These are phyloP conservation scores for Momotus momota DNA, from an alignment of 2,797 vertebrate genomes.

Conservation along the genomic window DNA sequence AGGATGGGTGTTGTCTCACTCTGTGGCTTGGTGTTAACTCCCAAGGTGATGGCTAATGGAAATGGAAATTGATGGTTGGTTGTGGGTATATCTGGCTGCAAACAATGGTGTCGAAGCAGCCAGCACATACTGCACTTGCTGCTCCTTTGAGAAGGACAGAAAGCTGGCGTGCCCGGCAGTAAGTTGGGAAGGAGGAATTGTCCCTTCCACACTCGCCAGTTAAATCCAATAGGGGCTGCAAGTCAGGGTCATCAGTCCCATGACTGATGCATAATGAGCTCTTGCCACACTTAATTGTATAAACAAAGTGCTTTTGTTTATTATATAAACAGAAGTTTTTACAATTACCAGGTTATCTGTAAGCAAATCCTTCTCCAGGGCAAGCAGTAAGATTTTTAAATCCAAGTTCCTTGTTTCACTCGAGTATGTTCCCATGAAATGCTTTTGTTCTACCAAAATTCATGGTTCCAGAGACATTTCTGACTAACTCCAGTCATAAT, in stretches of 20 bases:
- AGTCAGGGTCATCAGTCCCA: neutral
- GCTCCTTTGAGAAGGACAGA: neutral
- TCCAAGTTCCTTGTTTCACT: neutral
- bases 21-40: neutral
- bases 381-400: neutral
- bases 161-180: neutral
- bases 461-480: constrained; percentile 15
- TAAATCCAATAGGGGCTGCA: neutral
- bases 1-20: neutral
- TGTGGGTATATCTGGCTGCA: neutral
- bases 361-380: neutral
- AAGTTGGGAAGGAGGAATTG: neutral
- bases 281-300: neutral
- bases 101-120: neutral
- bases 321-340: neutral
- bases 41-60: neutral
- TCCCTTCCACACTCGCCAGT: neutral
- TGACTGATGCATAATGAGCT: neutral
- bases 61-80: neutral
- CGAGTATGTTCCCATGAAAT: neutral
- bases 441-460: neutral
- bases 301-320: neutral
- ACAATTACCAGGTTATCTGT: neutral
- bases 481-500: neutral
- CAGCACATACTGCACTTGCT: neutral